Evolutionary conservation across 2,888 invertebrate genomes (phyloP).

Genomic region (Amiota minor): DNA sequence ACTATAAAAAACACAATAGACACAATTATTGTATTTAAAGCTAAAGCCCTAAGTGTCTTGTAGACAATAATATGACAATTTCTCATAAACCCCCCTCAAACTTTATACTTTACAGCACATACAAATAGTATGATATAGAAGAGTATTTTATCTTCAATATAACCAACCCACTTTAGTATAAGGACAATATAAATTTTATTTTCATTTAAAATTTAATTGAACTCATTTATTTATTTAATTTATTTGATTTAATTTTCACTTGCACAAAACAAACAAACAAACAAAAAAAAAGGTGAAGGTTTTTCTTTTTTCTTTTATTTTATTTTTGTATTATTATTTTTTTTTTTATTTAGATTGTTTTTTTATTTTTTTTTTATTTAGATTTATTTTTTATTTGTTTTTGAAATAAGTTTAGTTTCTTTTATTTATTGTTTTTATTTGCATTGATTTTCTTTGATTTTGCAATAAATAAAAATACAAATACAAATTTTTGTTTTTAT

Average conservation of each 20-base stretch:
- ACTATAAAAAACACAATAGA: no score
- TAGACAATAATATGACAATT: no score
- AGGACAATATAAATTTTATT: background rate
- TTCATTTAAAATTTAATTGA: background rate
- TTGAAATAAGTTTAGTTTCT: conserved; percentile 33
- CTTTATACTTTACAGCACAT: no score
- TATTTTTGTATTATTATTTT: background rate
- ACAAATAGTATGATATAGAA: no score
- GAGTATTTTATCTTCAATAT: no score
- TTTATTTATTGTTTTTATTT: conserved; percentile 35
- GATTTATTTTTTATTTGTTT: conserved; percentile 12
- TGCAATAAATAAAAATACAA: background rate
- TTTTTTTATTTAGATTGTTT: no score
- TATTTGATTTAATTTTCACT: conserved; percentile 1
- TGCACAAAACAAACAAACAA: conserved; percentile 9
- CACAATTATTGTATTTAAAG: no score
- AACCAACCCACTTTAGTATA: no score
- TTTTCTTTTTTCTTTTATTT: conserved; percentile 17
- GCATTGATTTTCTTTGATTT: background rate
- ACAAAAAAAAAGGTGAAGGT: conserved; percentile 41
- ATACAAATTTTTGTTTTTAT: conserved; percentile 21
- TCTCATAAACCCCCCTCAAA: no score
- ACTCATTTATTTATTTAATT: background rate
- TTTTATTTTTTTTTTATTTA: background rate
- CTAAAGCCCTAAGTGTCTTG: no score